Conservation (phyloP, 2,888 invertebrate species). For the Scaptodrosophila latifasciaeformis region DNA sequence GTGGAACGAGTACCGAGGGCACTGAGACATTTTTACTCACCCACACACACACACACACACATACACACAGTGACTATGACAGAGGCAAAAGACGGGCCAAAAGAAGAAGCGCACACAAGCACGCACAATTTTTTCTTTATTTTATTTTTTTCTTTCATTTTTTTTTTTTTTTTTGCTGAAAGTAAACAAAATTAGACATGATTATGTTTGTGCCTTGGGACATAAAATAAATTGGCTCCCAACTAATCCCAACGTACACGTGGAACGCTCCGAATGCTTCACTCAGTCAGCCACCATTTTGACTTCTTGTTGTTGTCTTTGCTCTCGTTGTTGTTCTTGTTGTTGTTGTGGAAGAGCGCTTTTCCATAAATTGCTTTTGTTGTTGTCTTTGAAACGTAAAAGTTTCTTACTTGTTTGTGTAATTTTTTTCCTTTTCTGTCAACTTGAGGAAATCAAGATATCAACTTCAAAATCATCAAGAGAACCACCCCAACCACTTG, state of each 20-base stretch:
- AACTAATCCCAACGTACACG: slow-evolving; percentile 60
- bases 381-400: slow-evolving; percentile 8
- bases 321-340: neutral
- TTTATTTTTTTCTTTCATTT: too few species aligned
- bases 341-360: slow-evolving; percentile 1
- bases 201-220: slow-evolving; percentile 65
- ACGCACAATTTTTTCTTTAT: slow-evolving; percentile 65
- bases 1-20: slow-evolving; percentile 3
- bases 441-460: slow-evolving; percentile 22
- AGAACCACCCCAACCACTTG: neutral
- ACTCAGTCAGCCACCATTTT: neutral
- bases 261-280: slow-evolving; percentile 38
- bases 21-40: too few species aligned
- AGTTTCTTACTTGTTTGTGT: slow-evolving; percentile 22
- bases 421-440: slow-evolving; percentile 5
- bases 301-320: neutral
- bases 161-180: too few species aligned
- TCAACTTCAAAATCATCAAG: slow-evolving; percentile 23
- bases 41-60: too few species aligned
- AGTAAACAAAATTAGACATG: slow-evolving; percentile 69
- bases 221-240: slow-evolving; percentile 68
- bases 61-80: neutral
- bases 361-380: slow-evolving; percentile 10
- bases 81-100: slow-evolving; percentile 2
- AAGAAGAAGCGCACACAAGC: slow-evolving; percentile 35